Percentiles rank a stretch among this genome's conserved stretches.
Conservation (phyloP, 2,797 vertebrate species). For the Catostomus latipinnis region DNA sequence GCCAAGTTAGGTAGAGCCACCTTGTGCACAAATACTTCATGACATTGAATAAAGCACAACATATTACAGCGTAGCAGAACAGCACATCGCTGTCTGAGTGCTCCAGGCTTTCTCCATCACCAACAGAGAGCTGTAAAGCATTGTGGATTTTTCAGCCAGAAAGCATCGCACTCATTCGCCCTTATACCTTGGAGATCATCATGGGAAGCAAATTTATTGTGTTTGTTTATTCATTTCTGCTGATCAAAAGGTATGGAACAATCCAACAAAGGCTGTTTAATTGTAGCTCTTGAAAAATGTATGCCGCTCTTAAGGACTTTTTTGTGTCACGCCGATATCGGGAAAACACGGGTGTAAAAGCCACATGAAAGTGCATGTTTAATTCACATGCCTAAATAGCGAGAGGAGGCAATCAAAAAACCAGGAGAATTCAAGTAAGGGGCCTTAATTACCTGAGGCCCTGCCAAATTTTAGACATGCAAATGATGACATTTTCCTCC, state of each 20-base stretch:
- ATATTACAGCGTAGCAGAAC: constrained; percentile 35
- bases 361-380: constrained; percentile 68
- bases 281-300: constrained; percentile 77
- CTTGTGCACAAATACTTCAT: constrained; percentile 39
- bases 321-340: constrained; percentile 71
- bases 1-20: constrained; percentile 39
- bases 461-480: constrained; percentile 42
- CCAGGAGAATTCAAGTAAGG: constrained; percentile 28
- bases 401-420: constrained; percentile 33
- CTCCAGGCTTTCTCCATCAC: constrained; percentile 39
- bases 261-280: constrained; percentile 74
- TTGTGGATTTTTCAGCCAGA: constrained; percentile 39
- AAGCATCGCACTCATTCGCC: constrained; percentile 44
- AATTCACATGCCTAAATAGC: constrained; percentile 71
- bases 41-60: constrained; percentile 35
- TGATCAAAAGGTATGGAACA: constrained; percentile 68
- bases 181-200: constrained; percentile 48
- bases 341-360: constrained; percentile 74
- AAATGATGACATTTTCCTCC: constrained; percentile 39
- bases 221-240: constrained; percentile 69
- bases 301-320: constrained; percentile 76
- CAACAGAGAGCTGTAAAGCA: constrained; percentile 30
- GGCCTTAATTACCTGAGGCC: constrained; percentile 44
- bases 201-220: constrained; percentile 48
- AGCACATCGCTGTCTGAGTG: constrained; percentile 21